These are phyloP conservation scores for Sebastes vulpes DNA, from an alignment of 2,797 vertebrate genomes.

Conservation along the genomic window DNA sequence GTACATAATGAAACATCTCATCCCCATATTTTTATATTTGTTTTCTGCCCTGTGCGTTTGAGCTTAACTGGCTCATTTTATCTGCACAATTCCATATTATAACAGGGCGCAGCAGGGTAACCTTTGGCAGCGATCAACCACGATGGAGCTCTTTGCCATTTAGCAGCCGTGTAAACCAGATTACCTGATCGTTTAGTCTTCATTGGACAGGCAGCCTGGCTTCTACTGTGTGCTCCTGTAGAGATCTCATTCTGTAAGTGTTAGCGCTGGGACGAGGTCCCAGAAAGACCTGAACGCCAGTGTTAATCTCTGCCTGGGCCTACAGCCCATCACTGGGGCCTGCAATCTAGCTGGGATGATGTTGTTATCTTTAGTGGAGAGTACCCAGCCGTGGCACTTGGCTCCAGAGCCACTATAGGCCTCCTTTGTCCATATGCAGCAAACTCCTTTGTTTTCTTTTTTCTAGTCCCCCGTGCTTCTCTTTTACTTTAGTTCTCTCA, in stretches of 20 bases:
- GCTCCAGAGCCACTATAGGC: slow-evolving; percentile 30
- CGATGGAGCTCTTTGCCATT: slow-evolving; percentile 59
- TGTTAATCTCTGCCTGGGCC: slow-evolving; percentile 74
- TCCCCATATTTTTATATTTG: slow-evolving; percentile 22
- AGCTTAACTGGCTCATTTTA: slow-evolving; percentile 61
- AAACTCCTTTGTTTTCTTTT: slow-evolving; percentile 18
- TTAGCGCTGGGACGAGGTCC: slow-evolving; percentile 64
- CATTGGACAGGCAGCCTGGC: slow-evolving; percentile 66
- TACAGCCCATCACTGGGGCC: slow-evolving; percentile 61
- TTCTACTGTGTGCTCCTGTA: slow-evolving; percentile 57
- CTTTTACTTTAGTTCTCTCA: not conserved
- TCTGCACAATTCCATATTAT: slow-evolving; percentile 56
- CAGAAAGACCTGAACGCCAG: slow-evolving; percentile 64
- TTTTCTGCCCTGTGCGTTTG: slow-evolving; percentile 33
- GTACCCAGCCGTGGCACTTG: slow-evolving; percentile 63
- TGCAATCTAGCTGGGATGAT: slow-evolving; percentile 61
- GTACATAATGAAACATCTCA: not conserved
- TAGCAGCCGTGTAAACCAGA: slow-evolving; percentile 72
- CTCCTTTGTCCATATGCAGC: slow-evolving; percentile 32
- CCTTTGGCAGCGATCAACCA: slow-evolving; percentile 68
- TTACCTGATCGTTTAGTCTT: slow-evolving; percentile 76
- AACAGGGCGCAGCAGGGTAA: slow-evolving; percentile 53
- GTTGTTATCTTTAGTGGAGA: slow-evolving; percentile 71
- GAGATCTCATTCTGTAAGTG: slow-evolving; percentile 70
- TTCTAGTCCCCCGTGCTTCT: not conserved